phyloP scores from a whole-genome alignment of 23 tunicate genomes.

The Ascidia mentula region DNA sequence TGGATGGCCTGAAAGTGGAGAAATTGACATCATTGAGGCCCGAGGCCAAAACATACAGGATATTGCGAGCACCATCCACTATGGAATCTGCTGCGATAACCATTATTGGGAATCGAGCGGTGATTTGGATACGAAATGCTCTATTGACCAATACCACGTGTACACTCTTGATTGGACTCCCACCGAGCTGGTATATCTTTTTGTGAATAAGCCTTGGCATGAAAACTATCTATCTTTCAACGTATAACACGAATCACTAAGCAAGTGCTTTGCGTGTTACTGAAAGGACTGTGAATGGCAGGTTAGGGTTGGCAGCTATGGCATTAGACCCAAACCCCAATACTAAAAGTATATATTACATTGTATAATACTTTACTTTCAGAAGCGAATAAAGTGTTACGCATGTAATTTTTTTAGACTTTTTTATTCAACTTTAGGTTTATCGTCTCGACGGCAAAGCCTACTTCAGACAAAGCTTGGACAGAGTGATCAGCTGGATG shows the following conservation, averaged over 20 bases:
- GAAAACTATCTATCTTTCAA: neutral
- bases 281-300: too few relatives aligned
- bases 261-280: too few relatives aligned
- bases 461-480: slow-evolving; percentile 44
- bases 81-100: slow-evolving; percentile 95
- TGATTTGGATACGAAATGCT: slow-evolving; percentile 46
- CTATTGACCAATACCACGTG: slow-evolving; percentile 79
- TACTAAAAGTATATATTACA: too few relatives aligned
- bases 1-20: slow-evolving; percentile 98
- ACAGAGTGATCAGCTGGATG: slow-evolving; percentile 24
- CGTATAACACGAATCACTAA: too few relatives aligned
- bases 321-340: too few relatives aligned
- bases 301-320: too few relatives aligned
- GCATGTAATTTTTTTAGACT: too few relatives aligned
- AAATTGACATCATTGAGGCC: slow-evolving; percentile 96
- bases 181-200: slow-evolving; percentile 68
- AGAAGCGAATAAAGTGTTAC: too few relatives aligned
- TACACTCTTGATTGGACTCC: slow-evolving; percentile 98
- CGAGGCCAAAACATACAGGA: slow-evolving; percentile 76
- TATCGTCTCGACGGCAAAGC: slow-evolving; percentile 73
- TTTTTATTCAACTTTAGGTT: slow-evolving; percentile 24
- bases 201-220: too few relatives aligned
- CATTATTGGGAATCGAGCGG: slow-evolving; percentile 94
- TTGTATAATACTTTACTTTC: too few relatives aligned
- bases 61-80: slow-evolving; percentile 91